Base-by-base conservation (phyloP, 2,888 invertebrate genomes). In the Saturnia japonica region DNA sequence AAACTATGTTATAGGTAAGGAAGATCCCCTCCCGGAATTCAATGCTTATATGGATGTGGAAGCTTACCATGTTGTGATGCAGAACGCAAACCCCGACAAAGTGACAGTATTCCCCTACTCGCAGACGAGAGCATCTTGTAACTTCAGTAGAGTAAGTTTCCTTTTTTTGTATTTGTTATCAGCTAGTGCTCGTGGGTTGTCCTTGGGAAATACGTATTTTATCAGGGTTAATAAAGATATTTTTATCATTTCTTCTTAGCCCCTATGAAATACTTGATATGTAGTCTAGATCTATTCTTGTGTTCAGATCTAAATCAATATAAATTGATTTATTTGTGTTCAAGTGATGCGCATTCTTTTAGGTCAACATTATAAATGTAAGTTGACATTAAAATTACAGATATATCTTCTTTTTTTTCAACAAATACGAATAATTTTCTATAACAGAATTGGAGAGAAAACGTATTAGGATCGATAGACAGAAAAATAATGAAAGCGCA, bases 31-130 rank as follows among this genome's bases (percentile, higher is more conserved):
- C 0, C 81, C 91, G 1, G 93, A 92, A 73, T 92, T 92, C 72
- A 93, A 93, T 51, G 91, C 90, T 0, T 75, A 74, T 1, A 85
- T 87, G 82, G 92, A 93, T n/a, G 86, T 85, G 0, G 92, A 92
- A 78, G 89, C 90, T 0, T 92, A 92, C 69, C 85, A 88, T 45
- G 83, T 91, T 0, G 76, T 90, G 0, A 81, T 81, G 11, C 79
- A 87, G 68, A 81, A 87, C 25, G 86, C 91, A 0, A 82, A 73
- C 0, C 87, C 91, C 0, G 85, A 90, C 4, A 89, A 88, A 81
- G 86, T 91, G 0, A 92, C 91, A 0, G 3, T 91, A 0, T 74
- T 92, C 7, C 92, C 93, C 0, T 93, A 85, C 71, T 91, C 92
- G 7, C 89, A 90, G 69, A 83, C 82, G 0, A 77, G 78, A 43